These are phyloP conservation scores for Yponomeuta cagnagella DNA, from an alignment of 2,888 invertebrate species.

Conservation along the genomic window DNA sequence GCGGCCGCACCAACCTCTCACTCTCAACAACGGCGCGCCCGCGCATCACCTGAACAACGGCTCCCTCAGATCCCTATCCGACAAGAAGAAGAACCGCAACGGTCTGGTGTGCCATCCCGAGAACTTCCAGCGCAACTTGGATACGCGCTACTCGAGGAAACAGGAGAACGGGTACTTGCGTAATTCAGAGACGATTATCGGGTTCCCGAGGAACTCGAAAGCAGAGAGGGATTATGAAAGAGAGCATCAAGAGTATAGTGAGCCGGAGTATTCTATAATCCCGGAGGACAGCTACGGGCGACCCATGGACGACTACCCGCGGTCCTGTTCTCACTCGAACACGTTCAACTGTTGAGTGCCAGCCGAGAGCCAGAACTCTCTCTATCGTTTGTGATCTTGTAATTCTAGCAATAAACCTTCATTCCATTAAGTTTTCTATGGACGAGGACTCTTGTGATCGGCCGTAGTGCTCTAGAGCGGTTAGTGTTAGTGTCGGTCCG, in stretches of 20 bases:
- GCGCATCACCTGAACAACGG: conserved; percentile 70
- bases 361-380: conserved; percentile 37
- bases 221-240: conserved; percentile 45
- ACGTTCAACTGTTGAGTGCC: conserved; percentile 72
- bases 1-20: conserved; percentile 68
- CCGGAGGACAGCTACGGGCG: conserved; percentile 56
- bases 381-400: conserved; percentile 71
- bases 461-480: conserved; percentile 69
- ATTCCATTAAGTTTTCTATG: conserved; percentile 71
- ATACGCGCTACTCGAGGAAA: conserved; percentile 66
- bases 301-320: conserved; percentile 50
- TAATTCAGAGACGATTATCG: conserved; percentile 62
- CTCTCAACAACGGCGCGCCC: conserved; percentile 71
- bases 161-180: conserved; percentile 71
- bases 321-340: conserved; percentile 65
- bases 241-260: conserved; percentile 54
- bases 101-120: conserved; percentile 66
- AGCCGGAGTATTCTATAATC: conserved; percentile 72
- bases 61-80: conserved; percentile 65
- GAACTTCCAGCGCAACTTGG: conserved; percentile 69
- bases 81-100: conserved; percentile 66
- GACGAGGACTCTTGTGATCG: conserved; percentile 47
- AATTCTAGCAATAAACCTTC: conserved; percentile 76
- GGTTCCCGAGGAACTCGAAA: conserved; percentile 43
- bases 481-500: conserved; percentile 55